Evolutionary conservation across 2,888 invertebrate species (phyloP).

Genomic region (Cheilosia pagana): DNA sequence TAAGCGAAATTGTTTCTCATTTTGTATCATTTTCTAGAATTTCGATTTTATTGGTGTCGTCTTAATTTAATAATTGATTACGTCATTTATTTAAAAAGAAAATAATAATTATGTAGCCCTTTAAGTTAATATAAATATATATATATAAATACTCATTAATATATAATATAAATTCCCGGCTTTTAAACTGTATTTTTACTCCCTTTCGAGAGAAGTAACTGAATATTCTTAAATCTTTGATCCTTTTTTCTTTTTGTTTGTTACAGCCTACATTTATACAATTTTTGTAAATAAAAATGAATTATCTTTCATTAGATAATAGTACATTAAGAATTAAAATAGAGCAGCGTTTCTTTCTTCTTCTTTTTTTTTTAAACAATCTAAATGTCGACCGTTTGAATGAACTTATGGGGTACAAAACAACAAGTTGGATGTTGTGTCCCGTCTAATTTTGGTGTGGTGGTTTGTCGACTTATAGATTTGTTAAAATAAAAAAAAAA

Average conservation of each 20-base stretch:
- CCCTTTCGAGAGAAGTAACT: slow-evolving; percentile 36
- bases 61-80: slow-evolving; percentile 32
- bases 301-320: background rate
- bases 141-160: slow-evolving; percentile 68
- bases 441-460: too few species aligned
- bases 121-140: slow-evolving; percentile 61
- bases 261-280: slow-evolving; percentile 62
- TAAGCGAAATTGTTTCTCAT: slow-evolving; percentile 26
- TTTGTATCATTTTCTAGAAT: slow-evolving; percentile 29
- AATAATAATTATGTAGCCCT: slow-evolving; percentile 22
- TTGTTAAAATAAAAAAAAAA: too few species aligned
- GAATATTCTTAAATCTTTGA: slow-evolving; percentile 43
- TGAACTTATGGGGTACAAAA: too few species aligned
- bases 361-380: too few species aligned
- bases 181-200: slow-evolving; percentile 48
- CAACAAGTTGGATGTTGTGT: too few species aligned
- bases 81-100: slow-evolving; percentile 23
- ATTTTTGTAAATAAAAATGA: slow-evolving; percentile 27
- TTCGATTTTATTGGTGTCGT: slow-evolving; percentile 19
- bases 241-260: slow-evolving; percentile 17
- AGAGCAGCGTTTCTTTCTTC: too few species aligned
- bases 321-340: too few species aligned
- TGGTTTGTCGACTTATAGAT: too few species aligned
- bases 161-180: slow-evolving; percentile 74
- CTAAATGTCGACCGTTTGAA: too few species aligned